Percentiles rank a stretch among this genome's conserved stretches.
These are phyloP conservation scores for Leptopterna dolabrata DNA, from an alignment of 2,888 invertebrate species.

Conservation along the genomic window DNA sequence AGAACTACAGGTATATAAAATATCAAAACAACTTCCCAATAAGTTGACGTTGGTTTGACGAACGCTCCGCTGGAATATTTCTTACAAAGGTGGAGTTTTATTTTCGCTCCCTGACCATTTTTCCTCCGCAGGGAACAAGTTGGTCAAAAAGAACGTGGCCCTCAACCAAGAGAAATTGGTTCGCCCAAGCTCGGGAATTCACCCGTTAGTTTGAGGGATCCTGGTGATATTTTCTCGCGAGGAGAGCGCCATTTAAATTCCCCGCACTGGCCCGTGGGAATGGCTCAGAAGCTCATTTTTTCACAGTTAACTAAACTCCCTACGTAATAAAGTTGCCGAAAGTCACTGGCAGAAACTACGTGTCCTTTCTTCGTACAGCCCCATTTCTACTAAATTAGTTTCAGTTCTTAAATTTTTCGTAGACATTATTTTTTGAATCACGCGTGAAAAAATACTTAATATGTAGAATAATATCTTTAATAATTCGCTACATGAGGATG, in stretches of 20 bases:
- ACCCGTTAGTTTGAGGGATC: neutral
- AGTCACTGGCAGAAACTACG: too few relatives aligned
- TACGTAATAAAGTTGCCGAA: too few relatives aligned
- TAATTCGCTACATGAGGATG: too few relatives aligned
- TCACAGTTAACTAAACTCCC: too few relatives aligned
- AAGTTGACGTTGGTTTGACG: neutral
- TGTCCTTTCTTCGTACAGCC: too few relatives aligned
- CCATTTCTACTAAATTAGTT: too few relatives aligned
- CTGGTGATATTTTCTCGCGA: neutral
- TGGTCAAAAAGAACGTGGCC: neutral
- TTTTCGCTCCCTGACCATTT: neutral
- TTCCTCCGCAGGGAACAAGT: neutral
- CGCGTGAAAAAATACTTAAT: too few relatives aligned
- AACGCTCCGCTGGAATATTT: neutral
- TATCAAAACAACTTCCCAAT: neutral
- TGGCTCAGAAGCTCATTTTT: neutral
- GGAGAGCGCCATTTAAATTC: neutral
- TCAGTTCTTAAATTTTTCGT: too few relatives aligned
- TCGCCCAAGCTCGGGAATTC: neutral
- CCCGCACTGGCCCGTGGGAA: neutral
- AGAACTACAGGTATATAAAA: neutral
- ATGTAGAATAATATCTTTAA: too few relatives aligned
- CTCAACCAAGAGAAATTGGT: neutral
- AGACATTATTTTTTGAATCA: too few relatives aligned
- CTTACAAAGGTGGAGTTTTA: neutral